Evolutionary conservation across 2,888 invertebrate genomes (phyloP).

Genomic region (Gymnosoma rotundatum): DNA sequence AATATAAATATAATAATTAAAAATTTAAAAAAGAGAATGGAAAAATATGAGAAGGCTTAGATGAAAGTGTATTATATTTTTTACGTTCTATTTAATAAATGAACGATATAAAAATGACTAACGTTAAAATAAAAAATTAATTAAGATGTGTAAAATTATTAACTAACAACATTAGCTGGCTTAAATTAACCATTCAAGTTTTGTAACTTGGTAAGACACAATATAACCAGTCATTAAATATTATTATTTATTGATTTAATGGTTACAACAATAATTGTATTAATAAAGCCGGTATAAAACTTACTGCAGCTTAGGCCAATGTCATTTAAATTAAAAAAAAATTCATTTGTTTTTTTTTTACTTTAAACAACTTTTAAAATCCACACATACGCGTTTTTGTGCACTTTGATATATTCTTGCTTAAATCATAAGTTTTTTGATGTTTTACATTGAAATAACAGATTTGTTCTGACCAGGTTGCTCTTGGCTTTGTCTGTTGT

Average conservation of each 20-base stretch:
- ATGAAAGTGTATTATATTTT: conserved; percentile 62
- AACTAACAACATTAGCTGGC: conserved; percentile 11
- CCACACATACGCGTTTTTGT: conserved; percentile 15
- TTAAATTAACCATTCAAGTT: conserved; percentile 19
- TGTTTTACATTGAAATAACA: conserved; percentile 30
- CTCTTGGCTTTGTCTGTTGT: conserved; percentile 64
- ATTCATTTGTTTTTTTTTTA: conserved; percentile 1
- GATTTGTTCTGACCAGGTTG: conserved; percentile 64
- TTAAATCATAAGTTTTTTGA: conserved; percentile 13
- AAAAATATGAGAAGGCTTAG: conserved; percentile 49
- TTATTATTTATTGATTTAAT: conserved; percentile 11
- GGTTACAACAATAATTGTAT: conserved; percentile 20
- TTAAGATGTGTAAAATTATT: conserved; percentile 41
- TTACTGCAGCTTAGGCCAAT: conserved; percentile 63
- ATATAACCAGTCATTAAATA: conserved; percentile 21
- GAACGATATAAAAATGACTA: conserved; percentile 29
- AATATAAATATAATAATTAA: conserved; percentile 6
- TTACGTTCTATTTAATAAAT: conserved; percentile 68
- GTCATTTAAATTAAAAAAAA: conserved; percentile 60
- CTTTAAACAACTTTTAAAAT: conserved; percentile 35
- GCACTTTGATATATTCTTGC: conserved; percentile 17
- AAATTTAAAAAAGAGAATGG: conserved; percentile 56
- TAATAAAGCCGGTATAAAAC: conserved; percentile 22
- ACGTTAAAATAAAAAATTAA: conserved; percentile 38
- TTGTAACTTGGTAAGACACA: conserved; percentile 21